Evolutionary conservation across 2,797 vertebrate species (phyloP).

Genomic region (Nyctalus aviator): DNA sequence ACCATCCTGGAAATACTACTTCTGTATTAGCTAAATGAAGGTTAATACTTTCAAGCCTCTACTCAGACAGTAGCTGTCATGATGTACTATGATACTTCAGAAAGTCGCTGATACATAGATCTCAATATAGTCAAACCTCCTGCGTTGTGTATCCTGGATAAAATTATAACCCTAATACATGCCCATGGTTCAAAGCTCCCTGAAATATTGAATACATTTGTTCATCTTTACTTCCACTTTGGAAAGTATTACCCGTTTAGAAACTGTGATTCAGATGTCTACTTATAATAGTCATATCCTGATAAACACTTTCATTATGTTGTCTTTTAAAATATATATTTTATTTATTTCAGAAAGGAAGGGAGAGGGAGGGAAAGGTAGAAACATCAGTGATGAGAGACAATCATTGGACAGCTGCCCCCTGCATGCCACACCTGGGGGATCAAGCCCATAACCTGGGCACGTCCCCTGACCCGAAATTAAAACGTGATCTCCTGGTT

Average conservation of each 20-base stretch:
- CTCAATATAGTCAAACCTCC: not conserved
- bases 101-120: not conserved
- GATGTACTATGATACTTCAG: not conserved
- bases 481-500: too few species aligned
- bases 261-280: not conserved
- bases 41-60: not conserved
- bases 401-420: too few species aligned
- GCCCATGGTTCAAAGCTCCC: constrained; percentile 40
- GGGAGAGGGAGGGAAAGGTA: too few species aligned
- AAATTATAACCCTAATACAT: not conserved
- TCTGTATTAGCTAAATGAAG: constrained; percentile 26
- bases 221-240: constrained; percentile 55
- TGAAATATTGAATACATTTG: not conserved
- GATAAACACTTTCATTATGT: not conserved
- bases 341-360: too few species aligned
- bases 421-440: too few species aligned
- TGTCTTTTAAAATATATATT: too few species aligned
- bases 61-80: not conserved
- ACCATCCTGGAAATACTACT: not conserved
- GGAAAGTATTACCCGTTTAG: constrained; percentile 51
- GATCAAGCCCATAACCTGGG: too few species aligned
- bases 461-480: too few species aligned
- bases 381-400: too few species aligned
- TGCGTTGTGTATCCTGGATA: not conserved
- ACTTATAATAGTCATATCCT: not conserved